phyloP scores from a whole-genome alignment of 2,113 vertebrate species.

The Silurus asotus region DNA sequence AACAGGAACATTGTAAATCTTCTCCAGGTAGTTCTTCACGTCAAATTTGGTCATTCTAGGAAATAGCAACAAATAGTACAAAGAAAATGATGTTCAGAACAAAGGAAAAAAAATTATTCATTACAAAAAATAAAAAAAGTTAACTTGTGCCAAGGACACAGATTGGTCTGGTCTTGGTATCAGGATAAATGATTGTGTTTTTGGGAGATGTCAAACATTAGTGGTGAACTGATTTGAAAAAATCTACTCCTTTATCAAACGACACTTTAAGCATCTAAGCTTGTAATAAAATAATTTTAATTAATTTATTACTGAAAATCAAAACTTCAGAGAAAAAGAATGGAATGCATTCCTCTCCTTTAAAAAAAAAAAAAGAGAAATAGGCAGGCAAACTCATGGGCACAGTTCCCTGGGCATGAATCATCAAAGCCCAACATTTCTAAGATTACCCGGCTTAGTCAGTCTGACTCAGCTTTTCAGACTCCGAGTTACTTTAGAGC shows the following conservation, averaged over 20 bases:
- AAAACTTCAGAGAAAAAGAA: neutral
- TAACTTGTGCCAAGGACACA: neutral
- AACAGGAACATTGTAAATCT: conserved; percentile 87
- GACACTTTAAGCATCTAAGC: neutral
- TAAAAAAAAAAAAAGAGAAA: neutral
- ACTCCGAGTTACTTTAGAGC: neutral
- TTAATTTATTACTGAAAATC: neutral
- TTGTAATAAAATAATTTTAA: neutral
- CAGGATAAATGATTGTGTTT: neutral
- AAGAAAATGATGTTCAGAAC: neutral
- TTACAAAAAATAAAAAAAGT: neutral
- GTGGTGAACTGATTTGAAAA: conserved; percentile 5
- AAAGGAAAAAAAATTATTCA: too few species aligned
- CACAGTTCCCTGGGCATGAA: conserved; percentile 16
- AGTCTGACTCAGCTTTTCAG: conserved; percentile 30
- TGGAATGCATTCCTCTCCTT: neutral
- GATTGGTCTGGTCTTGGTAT: conserved; percentile 5
- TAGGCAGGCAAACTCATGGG: neutral
- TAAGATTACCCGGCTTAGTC: conserved; percentile 22
- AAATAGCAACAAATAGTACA: conserved; percentile 38
- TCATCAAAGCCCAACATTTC: conserved; percentile 38
- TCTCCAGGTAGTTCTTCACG: conserved; percentile 89
- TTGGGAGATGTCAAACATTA: conserved; percentile 21
- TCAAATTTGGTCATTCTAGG: conserved; percentile 93
- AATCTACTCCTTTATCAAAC: neutral